Evolutionary conservation across 1,140 invertebrate genomes (phyloP).

Genomic region (Drosophila virilis): DNA sequence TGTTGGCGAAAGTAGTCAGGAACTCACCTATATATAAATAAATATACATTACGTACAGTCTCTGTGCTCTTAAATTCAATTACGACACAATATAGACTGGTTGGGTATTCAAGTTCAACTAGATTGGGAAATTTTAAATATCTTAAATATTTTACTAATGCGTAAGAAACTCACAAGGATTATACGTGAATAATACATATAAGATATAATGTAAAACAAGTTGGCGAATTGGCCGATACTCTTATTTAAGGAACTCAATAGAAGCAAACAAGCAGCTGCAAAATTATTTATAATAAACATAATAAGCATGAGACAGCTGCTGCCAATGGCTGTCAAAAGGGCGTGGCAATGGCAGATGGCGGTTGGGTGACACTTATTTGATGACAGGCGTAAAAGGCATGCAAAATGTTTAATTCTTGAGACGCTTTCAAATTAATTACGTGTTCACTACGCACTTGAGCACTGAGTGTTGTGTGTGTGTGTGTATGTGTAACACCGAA

Average conservation of each 20-base stretch:
- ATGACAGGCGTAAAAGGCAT: constrained; percentile 67
- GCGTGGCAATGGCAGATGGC: constrained; percentile 34
- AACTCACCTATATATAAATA: no score
- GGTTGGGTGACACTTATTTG: constrained; percentile 49
- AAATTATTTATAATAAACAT: constrained; percentile 83
- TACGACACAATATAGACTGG: no score
- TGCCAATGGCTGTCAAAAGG: constrained; percentile 61
- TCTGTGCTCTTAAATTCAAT: no score
- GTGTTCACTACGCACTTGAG: constrained; percentile 68
- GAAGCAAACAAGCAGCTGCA: constrained; percentile 53
- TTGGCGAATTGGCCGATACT: neutral
- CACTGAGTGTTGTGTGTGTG: constrained; percentile 21
- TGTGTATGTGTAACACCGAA: constrained; percentile 31
- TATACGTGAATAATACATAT: neutral
- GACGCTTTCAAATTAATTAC: constrained; percentile 77
- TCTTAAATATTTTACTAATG: no score
- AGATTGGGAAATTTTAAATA: no score
- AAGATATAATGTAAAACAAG: neutral
- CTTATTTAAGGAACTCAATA: neutral
- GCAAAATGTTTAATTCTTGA: constrained; percentile 72
- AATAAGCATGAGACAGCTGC: constrained; percentile 75
- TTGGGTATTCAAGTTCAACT: no score
- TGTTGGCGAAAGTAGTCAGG: neutral
- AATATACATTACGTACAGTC: no score
- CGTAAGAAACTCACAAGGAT: no score